phyloP scores from a whole-genome alignment of 2,113 vertebrate species.

The human (Homo sapiens) region DNA sequence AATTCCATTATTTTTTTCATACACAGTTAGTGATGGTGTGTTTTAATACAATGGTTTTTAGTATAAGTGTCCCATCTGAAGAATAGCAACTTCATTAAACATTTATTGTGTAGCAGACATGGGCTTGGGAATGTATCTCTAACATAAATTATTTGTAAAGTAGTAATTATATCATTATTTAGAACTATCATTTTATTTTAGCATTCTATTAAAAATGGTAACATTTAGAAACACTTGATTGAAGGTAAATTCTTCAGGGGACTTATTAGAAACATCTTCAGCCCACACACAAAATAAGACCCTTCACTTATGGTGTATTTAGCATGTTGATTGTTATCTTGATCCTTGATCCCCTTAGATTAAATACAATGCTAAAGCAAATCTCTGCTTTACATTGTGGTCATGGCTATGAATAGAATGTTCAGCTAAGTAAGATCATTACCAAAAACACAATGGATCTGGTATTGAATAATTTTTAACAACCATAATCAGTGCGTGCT shows the following conservation, averaged over 20 bases:
- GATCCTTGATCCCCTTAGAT: neutral
- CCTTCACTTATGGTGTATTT: neutral
- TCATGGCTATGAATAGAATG: accelerated
- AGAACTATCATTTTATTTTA: neutral
- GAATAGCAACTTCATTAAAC: neutral
- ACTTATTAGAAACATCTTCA: neutral
- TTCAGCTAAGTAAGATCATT: neutral
- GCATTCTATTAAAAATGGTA: neutral
- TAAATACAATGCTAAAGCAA: neutral
- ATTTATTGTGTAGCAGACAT: neutral
- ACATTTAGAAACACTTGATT: neutral
- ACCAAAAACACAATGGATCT: neutral
- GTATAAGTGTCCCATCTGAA: neutral
- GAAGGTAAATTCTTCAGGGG: neutral
- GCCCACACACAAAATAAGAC: neutral
- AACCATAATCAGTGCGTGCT: neutral
- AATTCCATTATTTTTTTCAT: neutral
- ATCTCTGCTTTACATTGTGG: neutral
- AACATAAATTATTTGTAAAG: neutral
- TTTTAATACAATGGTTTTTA: neutral
- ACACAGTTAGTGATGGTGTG: neutral
- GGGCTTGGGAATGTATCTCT: neutral
- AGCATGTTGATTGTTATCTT: neutral
- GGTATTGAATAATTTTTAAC: neutral
- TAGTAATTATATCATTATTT: neutral